Conservation (phyloP, 1,140 invertebrate genomes). For the Contarinia nasturtii region DNA sequence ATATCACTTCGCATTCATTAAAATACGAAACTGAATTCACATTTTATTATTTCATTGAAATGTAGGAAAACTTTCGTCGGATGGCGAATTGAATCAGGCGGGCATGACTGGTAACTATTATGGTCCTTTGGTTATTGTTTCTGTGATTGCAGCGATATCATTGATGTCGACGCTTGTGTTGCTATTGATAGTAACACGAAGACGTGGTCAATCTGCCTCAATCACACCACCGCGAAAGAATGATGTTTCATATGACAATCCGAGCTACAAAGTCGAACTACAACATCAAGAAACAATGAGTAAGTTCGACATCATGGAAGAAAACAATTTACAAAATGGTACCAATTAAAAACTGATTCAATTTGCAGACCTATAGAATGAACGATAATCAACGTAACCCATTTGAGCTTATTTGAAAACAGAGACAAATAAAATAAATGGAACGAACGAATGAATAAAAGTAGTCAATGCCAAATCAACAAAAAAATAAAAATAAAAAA, state of each 20-base stretch:
- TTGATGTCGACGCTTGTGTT: slow-evolving; percentile 61
- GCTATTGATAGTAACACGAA: slow-evolving; percentile 57
- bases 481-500: too few relatives aligned
- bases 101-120: slow-evolving; percentile 56
- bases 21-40: too few relatives aligned
- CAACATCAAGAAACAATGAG: slow-evolving; percentile 72
- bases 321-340: too few relatives aligned
- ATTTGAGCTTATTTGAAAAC: too few relatives aligned
- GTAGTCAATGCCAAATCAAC: too few relatives aligned
- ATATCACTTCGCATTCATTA: slow-evolving; percentile 1
- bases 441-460: too few relatives aligned
- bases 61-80: slow-evolving; percentile 42
- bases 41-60: too few relatives aligned
- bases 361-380: too few relatives aligned
- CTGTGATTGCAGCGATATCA: slow-evolving; percentile 65
- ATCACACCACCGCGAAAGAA: slow-evolving; percentile 35
- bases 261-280: slow-evolving; percentile 82
- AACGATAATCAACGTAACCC: too few relatives aligned
- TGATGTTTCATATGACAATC: slow-evolving; percentile 69
- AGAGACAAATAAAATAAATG: too few relatives aligned
- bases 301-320: slow-evolving; percentile 17
- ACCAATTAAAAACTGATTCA: too few relatives aligned
- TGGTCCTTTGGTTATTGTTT: slow-evolving; percentile 66
- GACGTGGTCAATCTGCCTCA: slow-evolving; percentile 42
- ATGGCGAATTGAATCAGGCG: slow-evolving; percentile 20